Evolutionary conservation across 1,140 invertebrate genomes (phyloP).

Genomic region (Drosophila lowei): DNA sequence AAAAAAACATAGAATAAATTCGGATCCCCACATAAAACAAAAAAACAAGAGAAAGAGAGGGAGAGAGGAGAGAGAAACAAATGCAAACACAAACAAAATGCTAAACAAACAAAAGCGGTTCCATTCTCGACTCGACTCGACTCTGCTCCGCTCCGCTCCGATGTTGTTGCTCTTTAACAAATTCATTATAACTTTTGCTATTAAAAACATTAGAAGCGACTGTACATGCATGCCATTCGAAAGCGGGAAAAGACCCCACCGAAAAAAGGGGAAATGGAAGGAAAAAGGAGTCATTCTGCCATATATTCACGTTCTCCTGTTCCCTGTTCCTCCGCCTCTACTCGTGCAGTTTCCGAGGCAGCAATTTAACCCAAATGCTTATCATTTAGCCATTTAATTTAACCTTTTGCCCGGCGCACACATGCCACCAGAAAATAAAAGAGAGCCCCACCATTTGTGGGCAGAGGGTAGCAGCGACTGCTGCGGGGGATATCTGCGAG

Average conservation of each 20-base stretch:
- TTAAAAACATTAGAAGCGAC: conserved; percentile 79
- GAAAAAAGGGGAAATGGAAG: background rate
- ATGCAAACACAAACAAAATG: conserved; percentile 36
- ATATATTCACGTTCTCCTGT: conserved; percentile 28
- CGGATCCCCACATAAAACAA: conserved; percentile 46
- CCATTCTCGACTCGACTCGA: conserved; percentile 3
- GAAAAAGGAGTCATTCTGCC: conserved; percentile 14
- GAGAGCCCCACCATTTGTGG: conserved; percentile 18
- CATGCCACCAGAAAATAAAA: conserved; percentile 42
- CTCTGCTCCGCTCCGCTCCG: too few relatives aligned
- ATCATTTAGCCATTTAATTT: conserved; percentile 82
- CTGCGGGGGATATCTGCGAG: background rate
- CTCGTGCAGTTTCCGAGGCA: conserved; percentile 24
- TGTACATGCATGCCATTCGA: conserved; percentile 48
- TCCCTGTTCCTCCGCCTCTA: too few relatives aligned
- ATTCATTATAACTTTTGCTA: conserved; percentile 82
- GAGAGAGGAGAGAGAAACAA: background rate
- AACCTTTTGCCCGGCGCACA: conserved; percentile 68
- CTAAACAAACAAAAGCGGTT: conserved; percentile 52
- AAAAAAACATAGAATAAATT: conserved; percentile 59
- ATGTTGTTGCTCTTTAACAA: conserved; percentile 67
- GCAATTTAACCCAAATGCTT: conserved; percentile 81
- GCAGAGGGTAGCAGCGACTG: background rate
- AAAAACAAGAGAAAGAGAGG: conserved; percentile 10
- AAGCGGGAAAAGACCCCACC: background rate